Base-by-base conservation (phyloP, 1,140 invertebrate genomes). In the Sesamia nonagrioides region DNA sequence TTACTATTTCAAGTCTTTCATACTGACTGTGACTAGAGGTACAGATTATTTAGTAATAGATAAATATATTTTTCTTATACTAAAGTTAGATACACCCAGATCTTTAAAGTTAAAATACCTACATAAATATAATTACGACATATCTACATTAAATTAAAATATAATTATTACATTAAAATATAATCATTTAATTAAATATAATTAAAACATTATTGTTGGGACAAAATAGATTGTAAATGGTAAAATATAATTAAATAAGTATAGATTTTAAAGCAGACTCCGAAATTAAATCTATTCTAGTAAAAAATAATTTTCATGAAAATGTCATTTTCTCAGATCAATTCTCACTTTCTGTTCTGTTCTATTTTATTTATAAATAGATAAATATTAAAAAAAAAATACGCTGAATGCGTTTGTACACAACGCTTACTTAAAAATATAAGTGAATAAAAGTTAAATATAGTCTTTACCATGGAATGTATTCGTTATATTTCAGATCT, bases 1-100 rank as follows among this genome's bases (percentile, higher is more conserved):
- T 40, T 48, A 48, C 48, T 17, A 33, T 48, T 61, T 40, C 63
- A 68, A 50, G 37, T 68, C 63, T 68, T 68, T 68, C 21, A 68
- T 68, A 68, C 42, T 68, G 63, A 48, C 50, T 48, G 27, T 68
- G 63, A 68, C 63, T 68, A 68, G 63, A 68, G 9, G 21, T 68
- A 68, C 37, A 61, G 27, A 61, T 61, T 37, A 9, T 33, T 13
- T 8, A 48, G n/a, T 27, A 15, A 13, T 21, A 45, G 13, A 18
- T n/a, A 61, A 37, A 68, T 68, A 48, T 48, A 48, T 6, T 33
- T 68, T 33, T 18, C 37, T 63, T 42, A 40, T 40, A 40, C 6
- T 35, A 6, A 4, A n/a, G 37, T 60, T 6, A 60, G 58, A 33
- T 60, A 37, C 37, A 42, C 37, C 35, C 60, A 63, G 60, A 63